These are phyloP conservation scores for Hymenopus coronatus DNA, from an alignment of 2,888 invertebrate species.

Conservation along the genomic window DNA sequence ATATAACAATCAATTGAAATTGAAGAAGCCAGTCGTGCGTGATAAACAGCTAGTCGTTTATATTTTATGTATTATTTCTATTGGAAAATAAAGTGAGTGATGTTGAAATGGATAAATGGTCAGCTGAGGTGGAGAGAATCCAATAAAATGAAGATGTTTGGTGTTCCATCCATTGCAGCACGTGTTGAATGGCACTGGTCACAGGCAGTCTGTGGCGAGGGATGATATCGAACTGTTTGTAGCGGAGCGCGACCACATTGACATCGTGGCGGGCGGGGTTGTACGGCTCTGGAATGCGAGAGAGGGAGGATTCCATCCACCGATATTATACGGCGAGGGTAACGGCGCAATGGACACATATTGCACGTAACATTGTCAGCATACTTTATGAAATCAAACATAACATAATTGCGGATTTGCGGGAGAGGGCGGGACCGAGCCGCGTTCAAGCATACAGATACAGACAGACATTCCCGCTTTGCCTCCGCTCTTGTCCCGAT, in stretches of 20 bases:
- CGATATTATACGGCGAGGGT: not conserved
- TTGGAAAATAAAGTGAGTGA: no score
- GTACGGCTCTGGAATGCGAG: constrained; percentile 13
- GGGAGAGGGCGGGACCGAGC: constrained; percentile 1
- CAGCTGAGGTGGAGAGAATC: not conserved
- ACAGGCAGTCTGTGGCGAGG: not conserved
- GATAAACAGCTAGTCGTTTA: no score
- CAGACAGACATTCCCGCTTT: constrained; percentile 15
- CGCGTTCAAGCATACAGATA: not conserved
- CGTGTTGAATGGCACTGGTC: not conserved
- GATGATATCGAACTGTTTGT: not conserved
- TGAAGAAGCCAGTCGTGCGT: no score
- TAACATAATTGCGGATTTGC: constrained; percentile 25
- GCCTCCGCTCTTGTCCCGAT: not conserved
- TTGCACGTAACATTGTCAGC: constrained; percentile 26
- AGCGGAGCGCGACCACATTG: constrained; percentile 8
- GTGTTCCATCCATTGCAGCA: not conserved
- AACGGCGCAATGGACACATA: not conserved
- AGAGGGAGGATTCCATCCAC: constrained; percentile 15
- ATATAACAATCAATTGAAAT: no score
- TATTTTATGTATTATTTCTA: no score
- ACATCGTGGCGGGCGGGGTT: constrained; percentile 3
- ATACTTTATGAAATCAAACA: constrained; percentile 32
- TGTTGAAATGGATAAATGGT: no score
- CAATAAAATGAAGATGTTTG: not conserved